A percentile compares a stretch with the other conserved stretches of the same genome.
phyloP scores from a whole-genome alignment of 1,140 invertebrate species.

The Acromyrmex echinatior region DNA sequence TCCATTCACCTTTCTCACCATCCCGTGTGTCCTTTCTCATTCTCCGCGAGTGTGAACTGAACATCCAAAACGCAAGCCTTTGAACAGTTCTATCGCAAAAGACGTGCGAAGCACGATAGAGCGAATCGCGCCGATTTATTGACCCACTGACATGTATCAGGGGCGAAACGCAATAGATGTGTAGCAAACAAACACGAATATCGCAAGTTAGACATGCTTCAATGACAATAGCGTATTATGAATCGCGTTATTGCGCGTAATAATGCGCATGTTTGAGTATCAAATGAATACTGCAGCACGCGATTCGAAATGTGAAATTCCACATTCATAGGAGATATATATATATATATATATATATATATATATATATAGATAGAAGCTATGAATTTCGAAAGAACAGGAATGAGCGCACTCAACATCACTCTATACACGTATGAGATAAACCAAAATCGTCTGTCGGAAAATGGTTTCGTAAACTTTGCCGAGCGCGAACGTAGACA shows the following conservation, averaged over 20 bases:
- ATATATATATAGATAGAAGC: too few relatives aligned
- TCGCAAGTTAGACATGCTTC: background rate
- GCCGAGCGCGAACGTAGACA: background rate
- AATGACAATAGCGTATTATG: background rate
- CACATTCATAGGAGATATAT: background rate
- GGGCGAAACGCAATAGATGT: background rate
- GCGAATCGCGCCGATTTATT: background rate
- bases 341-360: background rate
- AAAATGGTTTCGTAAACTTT: constrained; percentile 47
- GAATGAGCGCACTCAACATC: background rate
- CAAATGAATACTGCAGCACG: background rate
- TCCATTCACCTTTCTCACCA: constrained; percentile 39
- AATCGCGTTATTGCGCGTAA: background rate
- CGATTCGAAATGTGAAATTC: background rate
- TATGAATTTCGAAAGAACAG: background rate
- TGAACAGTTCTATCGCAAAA: constrained; percentile 11
- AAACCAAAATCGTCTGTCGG: background rate
- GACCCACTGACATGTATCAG: constrained; percentile 71
- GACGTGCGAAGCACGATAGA: constrained; percentile 18
- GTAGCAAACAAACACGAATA: background rate
- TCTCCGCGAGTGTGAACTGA: background rate
- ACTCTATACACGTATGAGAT: background rate
- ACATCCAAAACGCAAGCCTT: constrained; percentile 10
- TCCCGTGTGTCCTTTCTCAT: background rate
- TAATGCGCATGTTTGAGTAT: background rate